Evolutionary conservation across 2,113 vertebrate species (phyloP).

Genomic region (Sula dactylatra): DNA sequence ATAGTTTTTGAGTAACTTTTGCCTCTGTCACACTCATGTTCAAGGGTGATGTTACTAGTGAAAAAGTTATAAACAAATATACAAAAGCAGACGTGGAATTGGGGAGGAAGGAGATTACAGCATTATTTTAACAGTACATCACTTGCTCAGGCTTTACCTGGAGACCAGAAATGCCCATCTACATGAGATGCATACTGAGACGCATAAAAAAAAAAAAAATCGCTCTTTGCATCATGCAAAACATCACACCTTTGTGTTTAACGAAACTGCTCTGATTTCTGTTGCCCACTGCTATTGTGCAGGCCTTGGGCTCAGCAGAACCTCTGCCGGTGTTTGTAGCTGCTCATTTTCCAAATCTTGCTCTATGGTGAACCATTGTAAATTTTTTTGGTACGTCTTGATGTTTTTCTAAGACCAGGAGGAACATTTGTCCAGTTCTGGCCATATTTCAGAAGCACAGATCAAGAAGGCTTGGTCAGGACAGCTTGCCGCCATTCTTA

Average conservation of each 20-base stretch:
- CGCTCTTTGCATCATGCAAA: neutral
- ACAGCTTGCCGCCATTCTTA: neutral
- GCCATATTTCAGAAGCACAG: neutral
- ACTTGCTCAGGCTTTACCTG: neutral
- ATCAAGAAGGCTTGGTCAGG: neutral
- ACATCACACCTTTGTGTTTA: neutral
- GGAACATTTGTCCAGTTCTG: neutral
- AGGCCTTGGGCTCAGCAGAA: neutral
- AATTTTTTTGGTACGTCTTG: neutral
- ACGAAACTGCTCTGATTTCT: neutral
- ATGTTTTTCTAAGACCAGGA: neutral
- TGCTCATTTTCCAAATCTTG: neutral
- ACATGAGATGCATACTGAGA: neutral
- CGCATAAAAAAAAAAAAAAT: neutral
- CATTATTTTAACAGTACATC: rapidly evolving
- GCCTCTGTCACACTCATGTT: rapidly evolving
- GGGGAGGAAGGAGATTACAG: neutral
- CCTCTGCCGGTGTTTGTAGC: neutral
- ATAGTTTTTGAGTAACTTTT: neutral
- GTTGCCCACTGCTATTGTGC: no score
- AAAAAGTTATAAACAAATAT: neutral
- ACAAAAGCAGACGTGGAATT: neutral
- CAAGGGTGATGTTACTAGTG: neutral
- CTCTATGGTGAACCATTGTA: neutral
- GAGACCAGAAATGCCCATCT: neutral